phyloP scores from a whole-genome alignment of 2,113 vertebrate species.

The Ceratotherium simum region DNA sequence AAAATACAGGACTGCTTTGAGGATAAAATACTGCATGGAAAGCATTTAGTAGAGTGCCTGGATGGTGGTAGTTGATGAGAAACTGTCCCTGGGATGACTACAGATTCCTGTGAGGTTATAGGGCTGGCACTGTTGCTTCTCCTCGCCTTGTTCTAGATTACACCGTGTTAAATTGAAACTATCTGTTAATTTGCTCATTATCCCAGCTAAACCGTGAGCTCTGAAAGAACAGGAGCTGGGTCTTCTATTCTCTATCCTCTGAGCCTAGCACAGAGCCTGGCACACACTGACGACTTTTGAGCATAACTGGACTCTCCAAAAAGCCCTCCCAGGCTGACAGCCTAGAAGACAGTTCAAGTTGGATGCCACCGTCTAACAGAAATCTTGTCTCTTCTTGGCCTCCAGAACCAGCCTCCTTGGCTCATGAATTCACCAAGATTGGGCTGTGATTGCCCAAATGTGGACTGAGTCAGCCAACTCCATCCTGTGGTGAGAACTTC shows the following conservation, averaged over 20 bases:
- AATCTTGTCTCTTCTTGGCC: neutral
- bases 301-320: neutral
- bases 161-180: neutral
- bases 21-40: neutral
- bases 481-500: neutral
- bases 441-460: rapidly evolving
- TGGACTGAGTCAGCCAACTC: too few species aligned
- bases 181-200: neutral
- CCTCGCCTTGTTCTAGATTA: neutral
- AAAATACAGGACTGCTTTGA: neutral
- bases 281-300: neutral
- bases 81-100: neutral
- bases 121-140: neutral
- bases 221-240: neutral
- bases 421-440: neutral
- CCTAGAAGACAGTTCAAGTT: neutral
- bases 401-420: neutral
- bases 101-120: neutral
- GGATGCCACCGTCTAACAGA: neutral
- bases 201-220: neutral
- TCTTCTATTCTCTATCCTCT: neutral
- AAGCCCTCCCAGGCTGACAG: neutral
- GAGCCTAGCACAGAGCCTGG: neutral
- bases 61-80: neutral
- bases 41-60: neutral